phyloP scores from a whole-genome alignment of 1,140 invertebrate genomes.

The Temnothorax longispinosus region DNA sequence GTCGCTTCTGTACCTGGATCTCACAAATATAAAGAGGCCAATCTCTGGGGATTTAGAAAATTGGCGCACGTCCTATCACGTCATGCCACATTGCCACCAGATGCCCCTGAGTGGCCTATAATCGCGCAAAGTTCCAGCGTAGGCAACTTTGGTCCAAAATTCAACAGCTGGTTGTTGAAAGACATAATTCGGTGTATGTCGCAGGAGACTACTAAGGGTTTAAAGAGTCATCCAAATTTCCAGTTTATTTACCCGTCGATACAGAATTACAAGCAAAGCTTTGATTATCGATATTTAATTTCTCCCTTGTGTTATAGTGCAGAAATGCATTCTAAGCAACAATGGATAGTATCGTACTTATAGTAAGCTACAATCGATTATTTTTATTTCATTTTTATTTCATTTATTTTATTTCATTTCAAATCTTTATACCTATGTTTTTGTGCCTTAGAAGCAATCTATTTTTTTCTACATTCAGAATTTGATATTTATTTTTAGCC shows the following conservation, averaged over 20 bases:
- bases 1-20: slow-evolving; percentile 94
- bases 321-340: slow-evolving; percentile 93
- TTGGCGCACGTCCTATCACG: slow-evolving; percentile 89
- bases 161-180: slow-evolving; percentile 90
- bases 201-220: slow-evolving; percentile 81
- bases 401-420: background rate
- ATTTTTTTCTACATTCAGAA: background rate
- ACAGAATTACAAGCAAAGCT: slow-evolving; percentile 93
- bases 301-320: slow-evolving; percentile 96
- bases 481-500: slow-evolving; percentile 80
- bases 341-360: slow-evolving; percentile 92
- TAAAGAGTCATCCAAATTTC: slow-evolving; percentile 83
- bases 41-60: slow-evolving; percentile 91
- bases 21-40: slow-evolving; percentile 87
- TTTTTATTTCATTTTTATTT: slow-evolving; percentile 38
- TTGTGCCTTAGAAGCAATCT: background rate
- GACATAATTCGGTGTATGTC: slow-evolving; percentile 89
- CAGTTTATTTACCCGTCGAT: slow-evolving; percentile 90
- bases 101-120: slow-evolving; percentile 88
- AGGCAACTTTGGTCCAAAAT: slow-evolving; percentile 91
- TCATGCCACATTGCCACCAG: slow-evolving; percentile 87
- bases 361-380: slow-evolving; percentile 88
- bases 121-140: slow-evolving; percentile 96
- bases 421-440: background rate
- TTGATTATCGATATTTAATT: slow-evolving; percentile 94